Percentiles rank a stretch among this genome's conserved stretches.
These are phyloP conservation scores for Tetragonisca angustula DNA, from an alignment of 2,888 invertebrate species.

Conservation along the genomic window DNA sequence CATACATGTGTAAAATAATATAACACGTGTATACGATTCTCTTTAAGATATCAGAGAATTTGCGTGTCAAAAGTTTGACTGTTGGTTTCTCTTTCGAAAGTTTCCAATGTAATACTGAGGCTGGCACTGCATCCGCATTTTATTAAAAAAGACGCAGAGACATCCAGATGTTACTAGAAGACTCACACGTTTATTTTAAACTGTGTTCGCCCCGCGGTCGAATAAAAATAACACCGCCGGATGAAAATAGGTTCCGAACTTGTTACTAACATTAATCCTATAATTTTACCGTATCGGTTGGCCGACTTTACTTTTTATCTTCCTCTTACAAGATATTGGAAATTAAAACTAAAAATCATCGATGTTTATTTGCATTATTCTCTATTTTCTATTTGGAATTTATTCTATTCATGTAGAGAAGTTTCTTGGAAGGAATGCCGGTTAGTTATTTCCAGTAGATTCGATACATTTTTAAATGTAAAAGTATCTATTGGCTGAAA, in stretches of 20 bases:
- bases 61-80: neutral
- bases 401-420: no score
- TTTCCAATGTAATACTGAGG: conserved; percentile 24
- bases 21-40: conserved; percentile 7
- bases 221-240: conserved; percentile 41
- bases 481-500: no score
- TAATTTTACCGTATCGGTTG: neutral
- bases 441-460: no score
- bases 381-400: neutral
- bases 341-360: neutral
- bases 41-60: neutral
- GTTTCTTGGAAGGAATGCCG: no score
- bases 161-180: conserved; percentile 75
- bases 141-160: conserved; percentile 73
- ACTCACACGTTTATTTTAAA: conserved; percentile 77
- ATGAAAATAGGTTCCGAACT: conserved; percentile 57
- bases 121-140: conserved; percentile 32
- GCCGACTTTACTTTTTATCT: neutral
- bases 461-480: no score
- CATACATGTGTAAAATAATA: neutral
- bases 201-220: conserved; percentile 17
- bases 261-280: neutral
- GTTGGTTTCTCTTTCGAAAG: neutral
- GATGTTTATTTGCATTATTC: neutral
- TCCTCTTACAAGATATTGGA: neutral